phyloP scores from a whole-genome alignment of 1,140 invertebrate genomes.

The Bombyx mandarina region DNA sequence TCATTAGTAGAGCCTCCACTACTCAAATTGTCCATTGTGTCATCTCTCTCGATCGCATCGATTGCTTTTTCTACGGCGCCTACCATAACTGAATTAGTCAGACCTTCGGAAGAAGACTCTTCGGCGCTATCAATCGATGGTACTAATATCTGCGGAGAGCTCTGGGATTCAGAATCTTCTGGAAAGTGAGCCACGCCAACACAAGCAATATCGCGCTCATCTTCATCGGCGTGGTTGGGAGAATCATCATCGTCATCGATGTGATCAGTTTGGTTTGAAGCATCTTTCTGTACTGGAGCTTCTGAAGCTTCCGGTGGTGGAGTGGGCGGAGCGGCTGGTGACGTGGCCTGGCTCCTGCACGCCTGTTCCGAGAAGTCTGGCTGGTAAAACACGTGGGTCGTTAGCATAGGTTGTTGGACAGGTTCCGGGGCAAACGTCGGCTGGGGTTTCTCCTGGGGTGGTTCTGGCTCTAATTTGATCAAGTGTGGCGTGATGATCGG shows the following conservation, averaged over 20 bases:
- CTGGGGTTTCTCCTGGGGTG: slow-evolving; percentile 50
- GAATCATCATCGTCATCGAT: slow-evolving; percentile 71
- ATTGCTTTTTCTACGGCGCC: slow-evolving; percentile 56
- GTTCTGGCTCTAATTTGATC: slow-evolving; percentile 78
- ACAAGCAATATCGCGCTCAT: slow-evolving; percentile 65
- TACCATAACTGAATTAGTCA: slow-evolving; percentile 32
- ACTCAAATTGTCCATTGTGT: slow-evolving; percentile 39
- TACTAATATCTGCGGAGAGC: slow-evolving; percentile 30
- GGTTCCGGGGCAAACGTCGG: slow-evolving; percentile 70
- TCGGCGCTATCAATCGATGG: slow-evolving; percentile 47
- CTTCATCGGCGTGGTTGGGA: slow-evolving; percentile 64
- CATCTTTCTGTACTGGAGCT: slow-evolving; percentile 78
- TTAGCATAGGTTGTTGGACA: slow-evolving; percentile 71
- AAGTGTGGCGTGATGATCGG: slow-evolving; percentile 73
- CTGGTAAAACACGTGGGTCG: slow-evolving; percentile 72
- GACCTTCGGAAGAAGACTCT: slow-evolving; percentile 47
- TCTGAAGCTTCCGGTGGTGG: slow-evolving; percentile 73
- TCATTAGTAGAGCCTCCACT: slow-evolving; percentile 51
- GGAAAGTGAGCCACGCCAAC: slow-evolving; percentile 58
- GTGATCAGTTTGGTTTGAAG: slow-evolving; percentile 84
- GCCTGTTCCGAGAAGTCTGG: slow-evolving; percentile 53
- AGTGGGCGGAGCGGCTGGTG: slow-evolving; percentile 70
- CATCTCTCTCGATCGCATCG: slow-evolving; percentile 57
- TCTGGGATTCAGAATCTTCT: slow-evolving; percentile 32
- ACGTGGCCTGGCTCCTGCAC: slow-evolving; percentile 72